Evolutionary conservation across 2,797 vertebrate genomes (phyloP).

Genomic region (Amblyopsis hoosieri): DNA sequence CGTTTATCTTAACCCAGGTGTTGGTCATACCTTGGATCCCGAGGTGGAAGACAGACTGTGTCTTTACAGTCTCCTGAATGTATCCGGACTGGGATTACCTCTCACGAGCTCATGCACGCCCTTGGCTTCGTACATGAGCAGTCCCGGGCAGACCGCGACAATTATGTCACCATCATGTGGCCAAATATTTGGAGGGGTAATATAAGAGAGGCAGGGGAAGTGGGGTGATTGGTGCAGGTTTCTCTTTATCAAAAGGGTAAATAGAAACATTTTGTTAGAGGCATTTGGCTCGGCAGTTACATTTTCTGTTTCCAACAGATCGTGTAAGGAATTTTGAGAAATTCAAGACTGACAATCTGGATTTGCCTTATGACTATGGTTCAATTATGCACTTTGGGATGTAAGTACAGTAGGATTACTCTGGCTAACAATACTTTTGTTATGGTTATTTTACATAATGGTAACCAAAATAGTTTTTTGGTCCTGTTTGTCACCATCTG

Average conservation of each 20-base stretch:
- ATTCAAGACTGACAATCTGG: slow-evolving; percentile 81
- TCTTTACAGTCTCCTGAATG: slow-evolving; percentile 83
- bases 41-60: slow-evolving; percentile 82
- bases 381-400: slow-evolving; percentile 91
- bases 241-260: not conserved
- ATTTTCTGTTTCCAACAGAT: slow-evolving; percentile 58
- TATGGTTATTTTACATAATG: slow-evolving; percentile 2
- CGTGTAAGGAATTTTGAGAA: slow-evolving; percentile 84
- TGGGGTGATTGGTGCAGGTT: not conserved
- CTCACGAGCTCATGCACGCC: slow-evolving; percentile 88
- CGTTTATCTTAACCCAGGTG: slow-evolving; percentile 47
- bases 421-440: not conserved
- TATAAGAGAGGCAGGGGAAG: slow-evolving; percentile 17
- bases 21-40: slow-evolving; percentile 86
- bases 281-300: not conserved
- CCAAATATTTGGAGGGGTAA: slow-evolving; percentile 87
- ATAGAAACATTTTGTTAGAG: not conserved
- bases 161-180: slow-evolving; percentile 88
- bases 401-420: slow-evolving; percentile 56
- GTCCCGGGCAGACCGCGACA: slow-evolving; percentile 86
- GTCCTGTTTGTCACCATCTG: not conserved
- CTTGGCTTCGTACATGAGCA: slow-evolving; percentile 91
- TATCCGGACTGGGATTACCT: slow-evolving; percentile 80
- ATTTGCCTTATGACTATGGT: slow-evolving; percentile 84
- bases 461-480: not conserved